Evolutionary conservation across 1,140 invertebrate species (phyloP).

Genomic region (Sitodiplosis mosellana): DNA sequence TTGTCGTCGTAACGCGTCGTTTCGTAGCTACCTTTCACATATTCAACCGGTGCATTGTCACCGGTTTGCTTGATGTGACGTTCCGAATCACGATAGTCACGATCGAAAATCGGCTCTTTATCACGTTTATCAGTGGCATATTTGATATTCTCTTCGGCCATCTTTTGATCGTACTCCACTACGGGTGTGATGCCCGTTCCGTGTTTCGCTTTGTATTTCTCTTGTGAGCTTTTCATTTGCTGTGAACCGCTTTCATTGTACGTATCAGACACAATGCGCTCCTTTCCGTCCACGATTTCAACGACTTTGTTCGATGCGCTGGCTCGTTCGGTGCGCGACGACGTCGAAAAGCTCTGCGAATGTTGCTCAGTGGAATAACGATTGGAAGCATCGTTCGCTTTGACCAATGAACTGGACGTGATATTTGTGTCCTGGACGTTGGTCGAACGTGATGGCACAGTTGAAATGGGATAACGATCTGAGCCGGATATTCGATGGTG

Average conservation of each 20-base stretch:
- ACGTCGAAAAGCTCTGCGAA: not conserved
- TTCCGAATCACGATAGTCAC: constrained; percentile 3
- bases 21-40: not conserved
- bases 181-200: constrained; percentile 31
- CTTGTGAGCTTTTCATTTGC: constrained; percentile 27
- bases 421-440: too few relatives aligned
- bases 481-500: too few relatives aligned
- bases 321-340: constrained; percentile 25
- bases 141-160: constrained; percentile 29
- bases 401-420: too few relatives aligned
- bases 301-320: constrained; percentile 34
- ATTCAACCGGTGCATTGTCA: not conserved
- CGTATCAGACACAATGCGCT: constrained; percentile 33
- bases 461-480: too few relatives aligned
- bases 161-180: constrained; percentile 30
- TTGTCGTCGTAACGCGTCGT: not conserved
- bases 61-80: not conserved
- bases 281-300: constrained; percentile 39
- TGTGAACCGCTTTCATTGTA: constrained; percentile 32
- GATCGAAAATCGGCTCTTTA: constrained; percentile 9
- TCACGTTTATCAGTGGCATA: constrained; percentile 34
- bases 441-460: too few relatives aligned
- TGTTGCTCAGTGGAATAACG: too few relatives aligned
- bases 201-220: constrained; percentile 28
- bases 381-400: too few relatives aligned